Evolutionary conservation across 2,888 invertebrate genomes (phyloP), one percentile per base, ranked within the genome.

Genomic region (Ophion obscuratus): DNA sequence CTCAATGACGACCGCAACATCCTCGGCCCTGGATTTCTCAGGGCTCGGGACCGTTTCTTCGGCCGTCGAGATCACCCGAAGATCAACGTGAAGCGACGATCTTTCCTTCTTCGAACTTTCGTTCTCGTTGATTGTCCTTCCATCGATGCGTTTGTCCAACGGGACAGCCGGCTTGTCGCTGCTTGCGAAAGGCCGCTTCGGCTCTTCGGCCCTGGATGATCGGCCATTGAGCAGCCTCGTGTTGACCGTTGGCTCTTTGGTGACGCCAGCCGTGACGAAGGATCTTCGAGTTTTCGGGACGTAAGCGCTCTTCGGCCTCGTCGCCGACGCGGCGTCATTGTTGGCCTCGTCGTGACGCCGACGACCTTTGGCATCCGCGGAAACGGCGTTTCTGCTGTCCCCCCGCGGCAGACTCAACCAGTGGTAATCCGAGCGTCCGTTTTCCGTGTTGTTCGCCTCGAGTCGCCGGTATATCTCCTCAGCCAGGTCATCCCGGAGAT

Each of bases 401-500:
- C 89, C 90, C 20, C 89, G 88, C 0, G 91, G 89, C 9, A 92
- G 36, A 64, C 87, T 90, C 20, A 92, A 81, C 92, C 93, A 93
- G 14, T 89, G 89, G 57, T 92, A 94, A 53, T 93, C 92, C 2
- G 88, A 83, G 20, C 91, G 14, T 17, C 87, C 88, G 24, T 87
- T 90, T 2, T 82, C 81, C 9, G 75, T 68, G 53, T 88, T 87
- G 57, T 92, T 91, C 20, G 84, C 79, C 1, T 91, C 90, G 14
- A 94, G 75, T 3, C 90, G 90, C 2, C 86, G 87, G 73, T 89
- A 86, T n/a, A 94, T 90, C 88, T 90, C 93, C 9, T 95, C 94
- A 3, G 96, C 91, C 2, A 95, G 94, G 36, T 95, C 95, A 57
- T 93, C 94, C 47, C 95, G 93, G 7, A 96, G 92, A 10, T 94